Conservation (phyloP, 2,888 invertebrate species). For the Physocephala rufipes region DNA sequence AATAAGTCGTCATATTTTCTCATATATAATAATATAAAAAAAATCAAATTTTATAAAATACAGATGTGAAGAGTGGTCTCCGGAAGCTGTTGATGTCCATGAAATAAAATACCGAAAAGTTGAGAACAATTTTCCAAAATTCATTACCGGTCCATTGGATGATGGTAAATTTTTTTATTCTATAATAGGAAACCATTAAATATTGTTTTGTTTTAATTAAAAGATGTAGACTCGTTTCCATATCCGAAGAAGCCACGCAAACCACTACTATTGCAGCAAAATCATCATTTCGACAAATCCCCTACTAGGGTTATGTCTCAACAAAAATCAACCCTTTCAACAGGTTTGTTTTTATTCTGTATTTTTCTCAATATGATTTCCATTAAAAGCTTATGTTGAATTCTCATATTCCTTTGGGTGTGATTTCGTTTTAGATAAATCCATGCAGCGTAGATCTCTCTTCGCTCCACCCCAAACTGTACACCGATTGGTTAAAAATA, state of each 20-base stretch:
- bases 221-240: conserved; percentile 39
- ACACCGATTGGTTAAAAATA: conserved; percentile 48
- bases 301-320: conserved; percentile 40
- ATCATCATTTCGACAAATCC: conserved; percentile 19
- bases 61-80: conserved; percentile 38
- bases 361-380: neutral
- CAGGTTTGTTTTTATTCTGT: conserved; percentile 38
- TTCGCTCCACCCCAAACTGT: conserved; percentile 52
- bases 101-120: conserved; percentile 57
- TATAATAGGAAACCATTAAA: neutral
- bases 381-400: neutral
- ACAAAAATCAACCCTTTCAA: conserved; percentile 36
- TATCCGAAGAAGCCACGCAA: conserved; percentile 33
- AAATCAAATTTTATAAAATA: neutral
- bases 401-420: neutral
- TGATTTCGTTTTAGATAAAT: conserved; percentile 42
- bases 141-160: conserved; percentile 53
- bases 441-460: conserved; percentile 52
- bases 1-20: conserved; percentile 1
- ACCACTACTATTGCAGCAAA: conserved; percentile 33
- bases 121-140: conserved; percentile 54
- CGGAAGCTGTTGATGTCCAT: conserved; percentile 47
- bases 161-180: conserved; percentile 44
- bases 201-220: neutral
- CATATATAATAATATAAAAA: conserved; percentile 7